Base-by-base conservation (phyloP, 2,797 vertebrate species). In the Sebastolobus altivelis region DNA sequence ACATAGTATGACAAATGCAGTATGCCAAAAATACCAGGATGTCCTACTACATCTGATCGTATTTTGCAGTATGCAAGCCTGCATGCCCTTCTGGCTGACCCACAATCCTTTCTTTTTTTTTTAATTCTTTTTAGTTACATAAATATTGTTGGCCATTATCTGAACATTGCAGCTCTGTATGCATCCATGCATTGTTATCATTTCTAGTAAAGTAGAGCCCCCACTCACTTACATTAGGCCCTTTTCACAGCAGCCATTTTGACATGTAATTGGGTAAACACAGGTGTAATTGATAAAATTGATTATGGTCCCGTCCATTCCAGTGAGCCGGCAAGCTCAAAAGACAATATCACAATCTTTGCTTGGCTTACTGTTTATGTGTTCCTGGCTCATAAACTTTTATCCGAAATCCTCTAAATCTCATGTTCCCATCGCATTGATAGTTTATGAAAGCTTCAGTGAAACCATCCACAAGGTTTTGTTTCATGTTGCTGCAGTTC, bases 401-500 rank as follows among this genome's bases (percentile, higher is more conserved):
- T 59, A 56, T 72, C 56, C 56, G 60, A 79, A 89, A 58, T 52
- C 66, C 78, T 81, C 66, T 46, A 79, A 88, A 87, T 82, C 70
- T 79, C 65, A 68, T 46, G n/a, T 38, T 72, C 75, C 86, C 75
- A 35, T 67, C 74, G 71, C 85, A 65, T 87, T 80, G 78, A 89
- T 84, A 76, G 87, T 83, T 85, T 65, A 88, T 78, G 58, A 87
- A 81, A 70, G 61, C 72, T 65, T 81, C 61, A 75, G 59, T 70
- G 33, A 79, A 82, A 38, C 38, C 46, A 22, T 58, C 20, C 40
- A 60, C n/a, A 43, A 11, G 40, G 61, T 67, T 82, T 67, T 77
- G 40, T 81, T 79, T 83, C 38, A 75, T 63, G 7, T 79, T 37
- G 22, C 55, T 61, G n/a, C 40, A 31, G 56, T 62, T 77, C 20